Conservation (phyloP, 2,888 invertebrate species). For the Platynereis dumerilii region DNA sequence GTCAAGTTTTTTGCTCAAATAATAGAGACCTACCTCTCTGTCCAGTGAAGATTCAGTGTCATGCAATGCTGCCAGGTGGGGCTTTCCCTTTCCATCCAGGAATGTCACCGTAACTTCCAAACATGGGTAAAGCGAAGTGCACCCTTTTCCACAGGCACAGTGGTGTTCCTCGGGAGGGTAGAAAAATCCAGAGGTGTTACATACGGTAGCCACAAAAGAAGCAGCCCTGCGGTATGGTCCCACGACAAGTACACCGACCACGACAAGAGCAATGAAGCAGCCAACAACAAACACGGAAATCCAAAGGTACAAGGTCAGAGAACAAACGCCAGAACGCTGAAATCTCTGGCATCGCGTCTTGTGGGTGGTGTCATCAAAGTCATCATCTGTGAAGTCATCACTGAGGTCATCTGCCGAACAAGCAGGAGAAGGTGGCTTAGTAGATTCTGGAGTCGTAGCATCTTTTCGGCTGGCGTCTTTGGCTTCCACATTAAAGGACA, state of each 20-base stretch:
- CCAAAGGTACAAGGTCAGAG: constrained; percentile 30
- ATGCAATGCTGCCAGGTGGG: constrained; percentile 19
- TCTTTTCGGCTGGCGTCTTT: constrained; percentile 5
- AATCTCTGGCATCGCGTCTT: constrained; percentile 4
- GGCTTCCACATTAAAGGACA: constrained; percentile 1
- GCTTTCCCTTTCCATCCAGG: constrained; percentile 10
- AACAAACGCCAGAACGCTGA: constrained; percentile 20
- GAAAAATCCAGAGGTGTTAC: constrained; percentile 11
- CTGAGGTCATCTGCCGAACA: constrained; percentile 15
- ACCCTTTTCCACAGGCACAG: constrained; percentile 36
- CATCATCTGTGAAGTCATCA: constrained; percentile 15
- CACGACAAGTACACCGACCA: constrained; percentile 33
- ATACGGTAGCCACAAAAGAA: constrained; percentile 22
- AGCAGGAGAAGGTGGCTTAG: neutral
- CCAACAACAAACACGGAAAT: constrained; percentile 27
- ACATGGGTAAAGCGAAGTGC: constrained; percentile 27
- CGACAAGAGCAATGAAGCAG: constrained; percentile 29
- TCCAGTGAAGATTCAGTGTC: constrained; percentile 28
- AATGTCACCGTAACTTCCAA: constrained; percentile 28
- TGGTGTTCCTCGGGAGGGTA: constrained; percentile 25
- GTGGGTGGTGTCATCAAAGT: constrained; percentile 8
- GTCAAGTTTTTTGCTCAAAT: no score
- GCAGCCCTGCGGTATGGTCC: constrained; percentile 28
- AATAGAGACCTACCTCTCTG: constrained; percentile 23
- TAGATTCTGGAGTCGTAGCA: no score